Evolutionary conservation across 2,888 invertebrate genomes (phyloP).

Genomic region (Oscheius sp.): DNA sequence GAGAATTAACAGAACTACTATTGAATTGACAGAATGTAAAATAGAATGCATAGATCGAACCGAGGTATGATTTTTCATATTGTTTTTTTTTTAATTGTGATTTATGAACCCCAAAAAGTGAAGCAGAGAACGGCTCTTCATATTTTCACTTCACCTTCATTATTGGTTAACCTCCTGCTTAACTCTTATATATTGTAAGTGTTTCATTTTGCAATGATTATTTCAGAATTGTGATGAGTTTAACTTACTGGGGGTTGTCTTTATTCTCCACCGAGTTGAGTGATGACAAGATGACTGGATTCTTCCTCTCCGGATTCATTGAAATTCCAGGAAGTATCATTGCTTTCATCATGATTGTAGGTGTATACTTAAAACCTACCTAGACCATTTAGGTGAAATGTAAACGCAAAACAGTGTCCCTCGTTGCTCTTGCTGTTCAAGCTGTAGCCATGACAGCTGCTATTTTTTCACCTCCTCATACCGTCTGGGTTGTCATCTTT

Average conservation of each 20-base stretch:
- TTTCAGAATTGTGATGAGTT: conserved; percentile 63
- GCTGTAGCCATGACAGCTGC: conserved; percentile 39
- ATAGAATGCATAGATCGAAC: not conserved
- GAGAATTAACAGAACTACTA: conserved; percentile 17
- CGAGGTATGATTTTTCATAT: not conserved
- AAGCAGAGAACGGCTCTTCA: conserved; percentile 43
- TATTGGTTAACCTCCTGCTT: conserved; percentile 56
- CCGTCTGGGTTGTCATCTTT: conserved; percentile 45
- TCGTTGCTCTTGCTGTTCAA: conserved; percentile 36
- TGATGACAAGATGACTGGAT: conserved; percentile 66
- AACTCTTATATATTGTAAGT: conserved; percentile 61
- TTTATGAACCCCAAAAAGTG: conserved; percentile 5
- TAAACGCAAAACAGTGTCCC: conserved; percentile 43
- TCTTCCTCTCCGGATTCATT: conserved; percentile 67
- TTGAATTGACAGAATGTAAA: conserved; percentile 11
- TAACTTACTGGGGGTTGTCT: conserved; percentile 68
- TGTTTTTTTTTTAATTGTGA: not conserved
- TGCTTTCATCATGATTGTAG: conserved; percentile 42
- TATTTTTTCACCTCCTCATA: conserved; percentile 30
- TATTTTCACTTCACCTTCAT: conserved; percentile 39
- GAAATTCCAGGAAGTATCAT: conserved; percentile 64
- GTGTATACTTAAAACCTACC: not conserved
- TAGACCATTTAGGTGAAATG: conserved; percentile 17
- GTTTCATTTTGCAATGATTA: not conserved
- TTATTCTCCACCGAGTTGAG: conserved; percentile 68